Conservation (phyloP, 2,797 vertebrate species). For the Picus viridis region DNA sequence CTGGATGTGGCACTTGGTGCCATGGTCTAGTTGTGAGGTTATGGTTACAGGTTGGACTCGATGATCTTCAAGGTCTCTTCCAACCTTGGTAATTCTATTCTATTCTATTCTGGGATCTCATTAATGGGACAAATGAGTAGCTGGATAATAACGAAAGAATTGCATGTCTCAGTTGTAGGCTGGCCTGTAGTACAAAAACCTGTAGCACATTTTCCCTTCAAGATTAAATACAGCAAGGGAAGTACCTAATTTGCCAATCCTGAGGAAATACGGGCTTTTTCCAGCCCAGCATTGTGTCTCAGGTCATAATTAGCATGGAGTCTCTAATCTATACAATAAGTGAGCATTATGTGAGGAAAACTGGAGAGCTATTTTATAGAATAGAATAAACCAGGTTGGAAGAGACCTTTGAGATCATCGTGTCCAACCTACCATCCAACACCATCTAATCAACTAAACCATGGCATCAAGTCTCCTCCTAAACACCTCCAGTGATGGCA, state of each 20-base stretch:
- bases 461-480: too few species aligned
- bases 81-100: too few species aligned
- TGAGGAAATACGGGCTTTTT: not conserved
- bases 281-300: not conserved
- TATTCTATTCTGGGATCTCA: not conserved
- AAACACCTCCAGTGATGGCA: too few species aligned
- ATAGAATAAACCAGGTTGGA: too few species aligned
- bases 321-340: not conserved
- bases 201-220: not conserved
- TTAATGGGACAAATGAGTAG: accelerated
- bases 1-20: too few species aligned
- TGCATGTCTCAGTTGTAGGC: not conserved
- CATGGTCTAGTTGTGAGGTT: too few species aligned
- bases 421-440: too few species aligned
- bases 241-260: not conserved
- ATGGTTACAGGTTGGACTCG: too few species aligned
- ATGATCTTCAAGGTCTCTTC: too few species aligned
- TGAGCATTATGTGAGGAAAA: not conserved
- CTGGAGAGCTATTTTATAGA: not conserved
- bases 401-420: too few species aligned
- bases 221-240: not conserved
- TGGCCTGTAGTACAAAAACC: not conserved
- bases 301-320: not conserved
- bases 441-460: too few species aligned
- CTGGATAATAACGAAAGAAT: not conserved